Evolutionary conservation across 2,113 vertebrate genomes (phyloP).

Genomic region (Pangasianodon hypophthalmus): DNA sequence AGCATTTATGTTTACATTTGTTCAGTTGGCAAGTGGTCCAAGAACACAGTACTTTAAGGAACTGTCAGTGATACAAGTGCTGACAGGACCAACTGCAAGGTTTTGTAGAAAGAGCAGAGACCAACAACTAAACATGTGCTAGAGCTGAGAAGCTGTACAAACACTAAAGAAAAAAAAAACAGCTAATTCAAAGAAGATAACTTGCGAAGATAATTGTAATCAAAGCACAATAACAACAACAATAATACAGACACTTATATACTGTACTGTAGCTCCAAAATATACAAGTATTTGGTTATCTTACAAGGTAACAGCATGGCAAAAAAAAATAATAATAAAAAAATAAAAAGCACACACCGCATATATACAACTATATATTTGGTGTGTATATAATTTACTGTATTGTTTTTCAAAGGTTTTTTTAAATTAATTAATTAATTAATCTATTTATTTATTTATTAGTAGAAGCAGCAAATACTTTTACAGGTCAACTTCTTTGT

Average conservation of each 20-base stretch:
- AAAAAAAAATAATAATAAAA: background rate
- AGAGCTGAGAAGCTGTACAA: background rate
- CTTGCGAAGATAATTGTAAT: background rate
- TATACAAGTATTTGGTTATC: background rate
- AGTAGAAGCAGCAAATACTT: conserved; percentile 51
- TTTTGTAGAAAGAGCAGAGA: background rate
- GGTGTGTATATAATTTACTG: background rate
- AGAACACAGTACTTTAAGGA: background rate
- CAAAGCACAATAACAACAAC: background rate
- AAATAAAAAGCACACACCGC: background rate
- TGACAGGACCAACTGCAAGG: background rate
- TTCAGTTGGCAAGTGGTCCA: background rate
- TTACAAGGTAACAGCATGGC: background rate
- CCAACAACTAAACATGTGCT: background rate
- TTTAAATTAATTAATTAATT: background rate
- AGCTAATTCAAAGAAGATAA: background rate
- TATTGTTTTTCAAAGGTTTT: too few relatives aligned
- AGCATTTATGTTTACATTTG: background rate
- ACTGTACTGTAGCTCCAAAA: background rate
- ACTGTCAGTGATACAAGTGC: background rate
- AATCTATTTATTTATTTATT: background rate
- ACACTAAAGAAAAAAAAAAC: background rate
- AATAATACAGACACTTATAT: background rate
- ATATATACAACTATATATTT: background rate
- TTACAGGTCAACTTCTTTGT: conserved; percentile 65